These are phyloP conservation scores for Pterostichus madidus DNA, from an alignment of 2,888 invertebrate genomes.

Conservation along the genomic window DNA sequence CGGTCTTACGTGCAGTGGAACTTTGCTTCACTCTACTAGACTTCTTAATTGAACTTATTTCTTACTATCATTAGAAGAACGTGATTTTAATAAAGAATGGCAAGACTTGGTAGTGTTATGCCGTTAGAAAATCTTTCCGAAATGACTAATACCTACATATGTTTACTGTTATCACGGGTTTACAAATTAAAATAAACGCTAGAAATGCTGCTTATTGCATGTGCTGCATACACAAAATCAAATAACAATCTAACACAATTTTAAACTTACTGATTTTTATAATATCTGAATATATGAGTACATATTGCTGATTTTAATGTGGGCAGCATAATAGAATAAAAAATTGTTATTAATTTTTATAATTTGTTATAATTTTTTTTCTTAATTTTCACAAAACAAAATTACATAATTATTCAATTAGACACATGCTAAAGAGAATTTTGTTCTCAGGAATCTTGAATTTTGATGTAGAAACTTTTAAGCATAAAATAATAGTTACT, in stretches of 20 bases:
- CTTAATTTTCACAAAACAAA: background rate
- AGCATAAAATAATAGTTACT: constrained; percentile 3
- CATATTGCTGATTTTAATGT: constrained; percentile 5
- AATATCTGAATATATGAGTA: background rate
- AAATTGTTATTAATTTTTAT: background rate
- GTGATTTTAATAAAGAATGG: constrained; percentile 21
- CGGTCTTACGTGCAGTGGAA: constrained; percentile 39
- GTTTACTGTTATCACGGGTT: background rate
- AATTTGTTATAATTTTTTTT: too few relatives aligned
- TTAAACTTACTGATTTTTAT: too few relatives aligned
- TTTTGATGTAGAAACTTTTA: constrained; percentile 16
- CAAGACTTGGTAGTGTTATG: constrained; percentile 30
- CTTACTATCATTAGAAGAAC: constrained; percentile 2
- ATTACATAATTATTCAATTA: background rate
- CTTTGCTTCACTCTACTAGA: constrained; percentile 22
- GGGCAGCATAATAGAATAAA: constrained; percentile 13
- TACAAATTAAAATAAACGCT: constrained; percentile 2
- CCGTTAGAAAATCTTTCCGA: constrained; percentile 19
- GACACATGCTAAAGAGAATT: background rate
- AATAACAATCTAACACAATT: background rate
- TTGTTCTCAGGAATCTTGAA: constrained; percentile 16
- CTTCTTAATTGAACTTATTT: background rate
- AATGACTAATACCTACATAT: background rate
- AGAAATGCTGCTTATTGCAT: constrained; percentile 54
- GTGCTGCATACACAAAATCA: constrained; percentile 30